Percentiles rank a stretch among this genome's conserved stretches.
Evolutionary conservation across 2,113 vertebrate species (phyloP).

Genomic region (Anarrhichthys ocellatus): DNA sequence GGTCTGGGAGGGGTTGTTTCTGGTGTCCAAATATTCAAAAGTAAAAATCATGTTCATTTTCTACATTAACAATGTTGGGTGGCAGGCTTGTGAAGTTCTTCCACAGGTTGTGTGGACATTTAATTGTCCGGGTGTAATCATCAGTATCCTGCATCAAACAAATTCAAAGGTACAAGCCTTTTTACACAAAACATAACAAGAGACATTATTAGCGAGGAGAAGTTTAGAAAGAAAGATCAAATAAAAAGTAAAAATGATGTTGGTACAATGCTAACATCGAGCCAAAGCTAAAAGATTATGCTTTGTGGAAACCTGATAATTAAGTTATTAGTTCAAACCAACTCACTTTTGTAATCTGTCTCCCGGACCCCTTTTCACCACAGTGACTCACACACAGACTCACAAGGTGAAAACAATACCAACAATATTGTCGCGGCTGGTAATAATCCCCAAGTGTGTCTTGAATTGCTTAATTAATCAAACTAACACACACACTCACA

Average conservation of each 20-base stretch:
- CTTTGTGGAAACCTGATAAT: too few relatives aligned
- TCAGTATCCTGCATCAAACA: background rate
- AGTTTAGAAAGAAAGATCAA: too few relatives aligned
- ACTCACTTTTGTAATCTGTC: background rate
- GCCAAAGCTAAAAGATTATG: background rate
- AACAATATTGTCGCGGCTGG: background rate
- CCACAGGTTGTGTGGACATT: background rate
- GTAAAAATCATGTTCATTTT: background rate
- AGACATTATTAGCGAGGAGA: too few relatives aligned
- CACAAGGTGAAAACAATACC: background rate
- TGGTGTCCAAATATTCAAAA: background rate
- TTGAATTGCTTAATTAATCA: constrained; percentile 5
- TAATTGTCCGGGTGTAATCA: background rate
- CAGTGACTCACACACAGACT: background rate
- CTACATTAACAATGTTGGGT: background rate
- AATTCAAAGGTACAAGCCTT: background rate
- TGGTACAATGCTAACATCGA: too few relatives aligned
- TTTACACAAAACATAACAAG: background rate
- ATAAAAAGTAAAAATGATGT: too few relatives aligned
- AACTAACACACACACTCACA: background rate
- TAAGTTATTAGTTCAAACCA: background rate
- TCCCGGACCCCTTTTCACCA: background rate
- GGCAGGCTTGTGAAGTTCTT: background rate
- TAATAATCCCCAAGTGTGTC: background rate
- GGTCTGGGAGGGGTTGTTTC: background rate